These are phyloP conservation scores for Lucifuga dentata DNA, from an alignment of 2,113 vertebrate genomes.

Conservation along the genomic window DNA sequence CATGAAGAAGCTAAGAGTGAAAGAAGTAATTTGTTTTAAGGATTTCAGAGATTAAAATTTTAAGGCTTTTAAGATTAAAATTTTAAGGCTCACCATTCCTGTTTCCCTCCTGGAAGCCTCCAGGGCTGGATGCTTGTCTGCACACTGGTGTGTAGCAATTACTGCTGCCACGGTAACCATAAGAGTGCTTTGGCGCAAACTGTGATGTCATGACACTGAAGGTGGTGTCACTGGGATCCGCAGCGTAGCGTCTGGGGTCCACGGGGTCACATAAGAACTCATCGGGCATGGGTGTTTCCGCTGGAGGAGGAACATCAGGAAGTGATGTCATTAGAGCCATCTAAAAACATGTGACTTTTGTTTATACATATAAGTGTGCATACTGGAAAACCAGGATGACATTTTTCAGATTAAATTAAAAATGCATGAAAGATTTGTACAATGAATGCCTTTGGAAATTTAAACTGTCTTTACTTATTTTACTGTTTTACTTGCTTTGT, in stretches of 20 bases:
- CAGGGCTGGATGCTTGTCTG: conserved; percentile 87
- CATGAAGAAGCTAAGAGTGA: no score
- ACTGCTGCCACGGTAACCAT: conserved; percentile 79
- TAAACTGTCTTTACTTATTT: no score
- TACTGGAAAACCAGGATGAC: no score
- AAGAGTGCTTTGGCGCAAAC: conserved; percentile 78
- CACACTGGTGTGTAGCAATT: conserved; percentile 79
- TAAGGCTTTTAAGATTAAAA: no score
- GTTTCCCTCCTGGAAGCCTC: conserved; percentile 87
- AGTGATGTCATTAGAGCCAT: neutral
- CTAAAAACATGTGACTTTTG: neutral
- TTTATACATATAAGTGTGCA: no score
- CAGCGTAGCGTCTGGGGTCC: conserved; percentile 83
- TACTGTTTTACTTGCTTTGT: no score
- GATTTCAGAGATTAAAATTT: no score
- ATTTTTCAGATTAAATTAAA: no score
- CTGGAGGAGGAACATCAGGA: conserved; percentile 58
- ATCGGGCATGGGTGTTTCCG: conserved; percentile 85
- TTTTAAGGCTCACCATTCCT: conserved; percentile 89
- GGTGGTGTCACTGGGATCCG: conserved; percentile 84
- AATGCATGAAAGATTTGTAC: no score
- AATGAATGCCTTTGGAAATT: no score
- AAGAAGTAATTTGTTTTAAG: no score
- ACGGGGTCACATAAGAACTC: conserved; percentile 84
- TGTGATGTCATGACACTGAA: conserved; percentile 81